Conservation (phyloP, 1,140 invertebrate genomes). For the Drosophila paulistorum region DNA sequence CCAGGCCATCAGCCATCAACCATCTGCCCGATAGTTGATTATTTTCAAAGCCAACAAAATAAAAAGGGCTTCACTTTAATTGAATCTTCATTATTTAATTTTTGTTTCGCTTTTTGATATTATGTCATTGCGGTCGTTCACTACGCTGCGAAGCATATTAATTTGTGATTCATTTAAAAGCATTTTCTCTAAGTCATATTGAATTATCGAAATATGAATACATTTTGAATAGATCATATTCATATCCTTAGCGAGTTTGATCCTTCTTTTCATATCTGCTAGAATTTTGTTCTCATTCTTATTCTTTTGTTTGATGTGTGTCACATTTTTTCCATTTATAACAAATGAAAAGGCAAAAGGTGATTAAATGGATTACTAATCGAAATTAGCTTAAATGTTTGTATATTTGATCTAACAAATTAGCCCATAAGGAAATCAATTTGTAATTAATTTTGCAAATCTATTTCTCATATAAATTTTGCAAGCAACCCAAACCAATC, state of each 20-base stretch:
- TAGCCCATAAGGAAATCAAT: conserved; percentile 1
- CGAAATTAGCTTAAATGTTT: background rate
- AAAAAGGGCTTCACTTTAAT: conserved; percentile 67
- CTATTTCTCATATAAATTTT: conserved; percentile 54
- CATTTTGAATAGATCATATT: background rate
- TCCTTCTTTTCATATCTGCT: too few species aligned
- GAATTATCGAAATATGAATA: background rate
- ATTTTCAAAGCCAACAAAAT: background rate
- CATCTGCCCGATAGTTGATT: conserved; percentile 43
- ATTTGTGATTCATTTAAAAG: conserved; percentile 42
- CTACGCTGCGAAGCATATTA: conserved; percentile 35
- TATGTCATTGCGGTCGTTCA: conserved; percentile 65
- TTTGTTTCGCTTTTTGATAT: conserved; percentile 56
- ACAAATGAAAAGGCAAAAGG: too few species aligned
- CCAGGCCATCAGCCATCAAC: conserved; percentile 19
- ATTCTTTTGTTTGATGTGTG: too few species aligned
- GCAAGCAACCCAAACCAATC: conserved; percentile 55
- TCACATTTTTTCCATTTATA: background rate
- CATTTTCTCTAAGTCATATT: conserved; percentile 36
- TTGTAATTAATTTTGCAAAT: conserved; percentile 29
- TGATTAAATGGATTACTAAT: background rate
- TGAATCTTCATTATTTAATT: conserved; percentile 62
- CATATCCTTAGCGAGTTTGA: too few species aligned
- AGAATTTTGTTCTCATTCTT: too few species aligned
- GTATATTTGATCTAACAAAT: background rate